phyloP scores from a whole-genome alignment of 64 coral and sea anemone species.

The Porites lutea region DNA sequence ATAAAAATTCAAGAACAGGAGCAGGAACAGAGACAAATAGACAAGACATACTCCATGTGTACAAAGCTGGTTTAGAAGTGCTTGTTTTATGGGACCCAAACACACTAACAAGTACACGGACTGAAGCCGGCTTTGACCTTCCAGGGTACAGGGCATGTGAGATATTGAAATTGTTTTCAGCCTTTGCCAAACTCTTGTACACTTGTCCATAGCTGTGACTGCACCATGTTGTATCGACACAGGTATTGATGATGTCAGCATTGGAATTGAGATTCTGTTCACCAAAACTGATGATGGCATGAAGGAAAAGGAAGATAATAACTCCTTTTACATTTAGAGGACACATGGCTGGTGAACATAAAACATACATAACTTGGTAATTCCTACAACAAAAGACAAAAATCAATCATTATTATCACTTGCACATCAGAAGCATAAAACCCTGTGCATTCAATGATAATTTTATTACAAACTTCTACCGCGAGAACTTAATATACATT shows the following conservation, averaged over 20 bases:
- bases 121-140: not conserved
- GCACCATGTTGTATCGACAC: not conserved
- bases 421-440: not conserved
- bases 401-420: too few species aligned
- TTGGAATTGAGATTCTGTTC: not conserved
- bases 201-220: constrained; percentile 23
- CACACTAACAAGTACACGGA: constrained; percentile 1
- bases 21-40: constrained; percentile 11
- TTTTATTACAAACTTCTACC: too few species aligned
- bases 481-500: too few species aligned
- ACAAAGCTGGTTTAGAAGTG: not conserved
- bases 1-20: not conserved
- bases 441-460: too few species aligned
- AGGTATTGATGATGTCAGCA: constrained; percentile 2
- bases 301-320: not conserved
- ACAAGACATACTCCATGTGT: constrained; percentile 41
- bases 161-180: constrained; percentile 32
- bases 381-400: not conserved
- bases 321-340: not conserved
- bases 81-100: not conserved
- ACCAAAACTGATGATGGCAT: not conserved
- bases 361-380: not conserved
- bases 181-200: constrained; percentile 29
- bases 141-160: constrained; percentile 9
- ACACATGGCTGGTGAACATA: not conserved